phyloP scores from a whole-genome alignment of 1,140 invertebrate genomes.

The Protaetia brevitarsis region DNA sequence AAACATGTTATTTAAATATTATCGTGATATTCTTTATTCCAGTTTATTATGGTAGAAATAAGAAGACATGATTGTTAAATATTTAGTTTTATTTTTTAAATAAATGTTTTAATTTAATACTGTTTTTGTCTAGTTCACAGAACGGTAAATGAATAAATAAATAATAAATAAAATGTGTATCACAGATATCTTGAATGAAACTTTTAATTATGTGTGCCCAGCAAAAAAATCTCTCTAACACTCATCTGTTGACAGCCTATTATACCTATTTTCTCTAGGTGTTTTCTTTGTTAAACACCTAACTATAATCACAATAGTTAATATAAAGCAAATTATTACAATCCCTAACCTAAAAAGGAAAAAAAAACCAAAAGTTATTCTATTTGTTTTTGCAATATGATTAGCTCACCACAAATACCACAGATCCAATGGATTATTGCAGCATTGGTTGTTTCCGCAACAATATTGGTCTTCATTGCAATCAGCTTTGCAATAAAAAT shows the following conservation, averaged over 20 bases:
- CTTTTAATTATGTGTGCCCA: not conserved
- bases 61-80: conserved; percentile 1
- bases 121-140: conserved; percentile 13
- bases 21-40: conserved; percentile 24
- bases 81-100: conserved; percentile 19
- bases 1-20: not conserved
- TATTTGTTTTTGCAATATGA: too few relatives aligned
- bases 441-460: conserved; percentile 31
- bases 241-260: not conserved
- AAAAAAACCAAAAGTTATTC: too few relatives aligned
- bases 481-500: not conserved
- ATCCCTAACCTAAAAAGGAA: conserved; percentile 26
- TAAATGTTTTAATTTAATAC: conserved; percentile 12
- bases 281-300: not conserved
- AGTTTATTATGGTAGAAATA: conserved; percentile 34
- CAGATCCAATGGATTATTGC: conserved; percentile 27
- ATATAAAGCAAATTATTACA: conserved; percentile 19
- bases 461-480: not conserved
- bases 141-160: conserved; percentile 1
- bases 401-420: conserved; percentile 37
- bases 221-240: conserved; percentile 19
- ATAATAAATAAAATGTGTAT: not conserved
- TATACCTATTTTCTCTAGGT: conserved; percentile 1
- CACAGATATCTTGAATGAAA: conserved; percentile 5
- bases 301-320: not conserved